A percentile compares a stretch with the other conserved stretches of the same genome.
Conservation (phyloP, 2,113 vertebrate genomes). For the Seriola dumerili region DNA sequence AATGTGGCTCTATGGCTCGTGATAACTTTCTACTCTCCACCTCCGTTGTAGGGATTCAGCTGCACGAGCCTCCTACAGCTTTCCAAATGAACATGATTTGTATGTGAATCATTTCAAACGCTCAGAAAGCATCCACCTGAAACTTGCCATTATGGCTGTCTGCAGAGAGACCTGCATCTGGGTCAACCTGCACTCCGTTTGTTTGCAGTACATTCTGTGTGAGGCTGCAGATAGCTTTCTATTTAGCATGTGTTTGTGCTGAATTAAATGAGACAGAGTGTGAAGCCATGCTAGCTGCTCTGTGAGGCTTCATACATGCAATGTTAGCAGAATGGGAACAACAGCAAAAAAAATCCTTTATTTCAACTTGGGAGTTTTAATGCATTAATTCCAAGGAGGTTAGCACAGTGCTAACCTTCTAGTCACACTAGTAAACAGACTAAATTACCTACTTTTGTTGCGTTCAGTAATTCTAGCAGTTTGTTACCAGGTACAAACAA, state of each 20-base stretch:
- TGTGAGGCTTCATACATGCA: not conserved
- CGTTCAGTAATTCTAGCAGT: too few relatives aligned
- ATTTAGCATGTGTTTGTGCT: not conserved
- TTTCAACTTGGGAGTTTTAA: not conserved
- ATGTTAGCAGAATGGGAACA: not conserved
- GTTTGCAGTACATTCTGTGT: not conserved
- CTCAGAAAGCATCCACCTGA: not conserved
- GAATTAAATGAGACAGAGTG: not conserved
- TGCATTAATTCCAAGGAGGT: not conserved
- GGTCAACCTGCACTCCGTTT: not conserved
- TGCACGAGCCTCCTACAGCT: not conserved
- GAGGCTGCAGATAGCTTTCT: not conserved
- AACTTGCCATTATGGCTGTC: not conserved
- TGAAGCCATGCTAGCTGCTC: not conserved
- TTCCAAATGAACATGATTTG: not conserved
- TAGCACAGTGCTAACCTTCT: not conserved
- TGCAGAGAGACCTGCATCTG: not conserved
- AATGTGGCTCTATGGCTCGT: too few relatives aligned
- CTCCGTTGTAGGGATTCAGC: not conserved
- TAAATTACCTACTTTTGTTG: too few relatives aligned
- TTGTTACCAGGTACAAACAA: too few relatives aligned
- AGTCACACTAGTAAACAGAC: too few relatives aligned
- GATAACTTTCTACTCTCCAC: not conserved
- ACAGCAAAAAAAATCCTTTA: not conserved
- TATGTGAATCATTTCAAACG: not conserved